Percentiles rank a stretch among this genome's conserved stretches.
Conservation (phyloP, 2,113 vertebrate genomes). For the Shinisaurus crocodilurus region DNA sequence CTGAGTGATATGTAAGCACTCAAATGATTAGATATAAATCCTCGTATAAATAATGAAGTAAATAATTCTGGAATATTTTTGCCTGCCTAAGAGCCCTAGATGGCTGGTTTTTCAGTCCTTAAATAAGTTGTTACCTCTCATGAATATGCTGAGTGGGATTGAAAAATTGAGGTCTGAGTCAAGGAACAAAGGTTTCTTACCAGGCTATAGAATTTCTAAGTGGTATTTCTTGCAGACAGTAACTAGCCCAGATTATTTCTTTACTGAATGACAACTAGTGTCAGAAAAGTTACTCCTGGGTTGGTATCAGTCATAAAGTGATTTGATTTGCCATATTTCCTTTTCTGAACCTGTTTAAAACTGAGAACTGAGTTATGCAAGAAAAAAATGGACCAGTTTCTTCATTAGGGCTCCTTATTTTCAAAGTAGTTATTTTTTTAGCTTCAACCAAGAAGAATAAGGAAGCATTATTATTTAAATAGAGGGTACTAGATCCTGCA, state of each 20-base stretch:
- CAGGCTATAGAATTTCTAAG: no score
- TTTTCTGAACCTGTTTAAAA: neutral
- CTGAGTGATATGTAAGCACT: no score
- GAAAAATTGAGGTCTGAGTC: neutral
- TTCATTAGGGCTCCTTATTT: neutral
- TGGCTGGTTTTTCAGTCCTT: no score
- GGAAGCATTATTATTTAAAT: neutral
- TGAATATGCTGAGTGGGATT: neutral
- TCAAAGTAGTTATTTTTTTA: neutral
- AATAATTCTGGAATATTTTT: neutral
- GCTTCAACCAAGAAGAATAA: neutral
- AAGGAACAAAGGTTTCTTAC: no score
- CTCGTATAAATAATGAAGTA: no score
- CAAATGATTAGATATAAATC: no score
- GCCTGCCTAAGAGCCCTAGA: neutral
- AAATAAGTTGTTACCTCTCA: neutral
- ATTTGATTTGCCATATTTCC: no score
- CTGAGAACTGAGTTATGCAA: neutral
- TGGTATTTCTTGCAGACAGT: no score
- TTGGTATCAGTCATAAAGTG: no score
- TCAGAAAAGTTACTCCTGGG: no score
- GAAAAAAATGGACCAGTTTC: neutral
- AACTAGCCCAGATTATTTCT: no score
- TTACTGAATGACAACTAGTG: no score
- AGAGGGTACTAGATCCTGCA: neutral